Conservation (phyloP, 1,140 invertebrate species). For the Limonius californicus region DNA sequence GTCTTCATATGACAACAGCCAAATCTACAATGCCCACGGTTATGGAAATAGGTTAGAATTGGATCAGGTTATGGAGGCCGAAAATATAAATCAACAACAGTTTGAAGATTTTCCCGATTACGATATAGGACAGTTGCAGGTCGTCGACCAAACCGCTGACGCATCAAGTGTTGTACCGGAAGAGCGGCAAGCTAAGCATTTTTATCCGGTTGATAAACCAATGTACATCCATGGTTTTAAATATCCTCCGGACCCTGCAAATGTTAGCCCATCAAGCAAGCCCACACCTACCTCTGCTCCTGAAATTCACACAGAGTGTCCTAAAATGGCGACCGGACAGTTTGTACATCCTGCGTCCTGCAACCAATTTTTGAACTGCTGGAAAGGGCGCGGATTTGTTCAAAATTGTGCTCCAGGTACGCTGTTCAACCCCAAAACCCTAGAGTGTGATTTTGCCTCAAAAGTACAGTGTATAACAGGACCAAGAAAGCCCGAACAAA, state of each 20-base stretch:
- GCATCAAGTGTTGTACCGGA: not conserved
- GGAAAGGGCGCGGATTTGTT: constrained; percentile 55
- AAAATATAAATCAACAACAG: not conserved
- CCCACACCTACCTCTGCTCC: not conserved
- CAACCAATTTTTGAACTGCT: constrained; percentile 66
- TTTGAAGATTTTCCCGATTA: not conserved
- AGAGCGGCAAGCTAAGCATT: not conserved
- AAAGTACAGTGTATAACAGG: constrained; percentile 58
- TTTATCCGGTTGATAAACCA: not conserved
- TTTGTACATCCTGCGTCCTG: constrained; percentile 62
- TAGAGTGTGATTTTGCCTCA: constrained; percentile 61
- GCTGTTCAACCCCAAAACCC: constrained; percentile 58
- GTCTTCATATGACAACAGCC: no score
- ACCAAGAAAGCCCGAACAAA: constrained; percentile 21
- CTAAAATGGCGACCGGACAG: constrained; percentile 53
- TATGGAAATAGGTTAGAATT: no score
- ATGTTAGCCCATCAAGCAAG: not conserved
- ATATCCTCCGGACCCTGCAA: not conserved
- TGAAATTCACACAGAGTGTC: constrained; percentile 48
- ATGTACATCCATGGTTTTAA: not conserved
- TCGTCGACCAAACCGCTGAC: not conserved
- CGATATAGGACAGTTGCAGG: not conserved
- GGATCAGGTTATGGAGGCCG: no score
- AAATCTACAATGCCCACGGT: no score
- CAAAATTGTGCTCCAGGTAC: constrained; percentile 65